These are phyloP conservation scores for Augochlorella aurata DNA, from an alignment of 2,888 invertebrate genomes.

Conservation along the genomic window DNA sequence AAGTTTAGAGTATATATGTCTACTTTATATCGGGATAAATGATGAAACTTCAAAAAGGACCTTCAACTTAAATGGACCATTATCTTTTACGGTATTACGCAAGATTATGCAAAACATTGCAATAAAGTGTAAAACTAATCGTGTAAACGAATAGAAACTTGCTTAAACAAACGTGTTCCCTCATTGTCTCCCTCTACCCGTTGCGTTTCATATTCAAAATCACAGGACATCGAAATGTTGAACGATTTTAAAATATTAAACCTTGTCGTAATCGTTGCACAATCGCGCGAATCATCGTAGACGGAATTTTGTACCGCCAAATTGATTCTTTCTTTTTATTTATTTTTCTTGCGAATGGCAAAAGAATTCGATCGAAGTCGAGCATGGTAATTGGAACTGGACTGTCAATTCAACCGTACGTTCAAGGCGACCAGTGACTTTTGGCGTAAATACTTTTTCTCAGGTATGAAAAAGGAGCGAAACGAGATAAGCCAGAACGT, in stretches of 20 bases:
- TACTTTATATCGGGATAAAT: neutral
- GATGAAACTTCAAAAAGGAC: neutral
- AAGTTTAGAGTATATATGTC: neutral
- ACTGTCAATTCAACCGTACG: neutral
- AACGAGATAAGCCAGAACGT: slow-evolving; percentile 69
- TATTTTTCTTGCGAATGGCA: neutral
- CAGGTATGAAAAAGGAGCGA: slow-evolving; percentile 77
- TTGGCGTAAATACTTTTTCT: slow-evolving; percentile 29
- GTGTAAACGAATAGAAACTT: slow-evolving; percentile 13
- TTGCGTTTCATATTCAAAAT: neutral
- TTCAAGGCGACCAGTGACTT: slow-evolving; percentile 19
- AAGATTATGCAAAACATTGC: slow-evolving; percentile 3
- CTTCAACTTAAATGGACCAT: neutral
- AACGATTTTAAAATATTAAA: neutral
- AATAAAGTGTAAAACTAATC: slow-evolving; percentile 4
- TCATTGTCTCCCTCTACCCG: neutral
- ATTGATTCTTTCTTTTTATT: neutral
- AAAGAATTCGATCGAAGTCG: slow-evolving; percentile 12
- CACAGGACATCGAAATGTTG: too few relatives aligned
- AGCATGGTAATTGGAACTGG: slow-evolving; percentile 10
- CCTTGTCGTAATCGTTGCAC: neutral
- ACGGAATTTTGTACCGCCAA: slow-evolving; percentile 69
- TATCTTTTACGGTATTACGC: neutral
- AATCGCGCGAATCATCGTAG: neutral
- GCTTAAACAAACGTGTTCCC: neutral